These are phyloP conservation scores for Octodon degus DNA, from an alignment of 2,113 vertebrate genomes.

Conservation along the genomic window DNA sequence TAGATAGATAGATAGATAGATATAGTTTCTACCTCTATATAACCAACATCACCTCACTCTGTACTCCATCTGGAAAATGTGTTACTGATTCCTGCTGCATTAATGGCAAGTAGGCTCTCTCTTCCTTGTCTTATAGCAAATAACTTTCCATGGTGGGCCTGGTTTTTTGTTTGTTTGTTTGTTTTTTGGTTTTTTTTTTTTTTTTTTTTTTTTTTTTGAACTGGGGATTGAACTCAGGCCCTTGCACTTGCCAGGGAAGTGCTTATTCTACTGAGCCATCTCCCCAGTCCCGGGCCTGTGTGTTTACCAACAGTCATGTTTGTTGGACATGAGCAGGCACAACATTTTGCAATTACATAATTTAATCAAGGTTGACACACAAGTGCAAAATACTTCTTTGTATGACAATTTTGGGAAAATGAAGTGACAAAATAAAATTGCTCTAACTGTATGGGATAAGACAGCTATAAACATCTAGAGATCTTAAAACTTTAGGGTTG, in stretches of 20 bases:
- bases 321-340: neutral
- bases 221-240: too few species aligned
- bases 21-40: neutral
- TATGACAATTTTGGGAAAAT: conserved; percentile 16
- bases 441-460: neutral
- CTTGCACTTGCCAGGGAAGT: too few species aligned
- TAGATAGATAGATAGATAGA: neutral
- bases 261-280: too few species aligned
- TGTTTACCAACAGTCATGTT: too few species aligned
- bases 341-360: neutral
- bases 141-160: neutral
- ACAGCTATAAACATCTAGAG: neutral
- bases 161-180: neutral
- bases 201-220: too few species aligned
- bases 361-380: neutral
- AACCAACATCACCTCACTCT: neutral
- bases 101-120: neutral
- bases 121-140: neutral
- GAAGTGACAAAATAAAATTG: neutral
- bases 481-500: neutral
- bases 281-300: too few species aligned
- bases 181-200: too few species aligned
- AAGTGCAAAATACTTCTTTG: neutral
- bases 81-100: too few species aligned
- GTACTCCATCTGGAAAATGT: neutral